These are phyloP conservation scores for Pachyuromys duprasi DNA, from an alignment of 2,797 vertebrate genomes.

Conservation along the genomic window DNA sequence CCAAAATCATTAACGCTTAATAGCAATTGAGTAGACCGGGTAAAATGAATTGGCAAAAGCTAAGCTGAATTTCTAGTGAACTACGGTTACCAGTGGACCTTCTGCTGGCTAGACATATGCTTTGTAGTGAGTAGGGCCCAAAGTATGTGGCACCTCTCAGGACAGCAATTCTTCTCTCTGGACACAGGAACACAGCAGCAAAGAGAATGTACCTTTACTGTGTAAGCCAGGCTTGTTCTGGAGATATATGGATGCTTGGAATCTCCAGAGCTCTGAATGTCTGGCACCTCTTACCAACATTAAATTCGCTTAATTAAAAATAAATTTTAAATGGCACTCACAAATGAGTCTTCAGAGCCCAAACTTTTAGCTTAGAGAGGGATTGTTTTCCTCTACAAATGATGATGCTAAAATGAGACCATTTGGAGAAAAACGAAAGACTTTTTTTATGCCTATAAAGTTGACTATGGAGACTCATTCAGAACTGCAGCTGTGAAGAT, in stretches of 20 bases:
- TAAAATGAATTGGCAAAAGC: slow-evolving; percentile 72
- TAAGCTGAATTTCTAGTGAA: slow-evolving; percentile 44
- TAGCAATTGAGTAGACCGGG: slow-evolving; percentile 63
- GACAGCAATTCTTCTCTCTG: slow-evolving; percentile 57
- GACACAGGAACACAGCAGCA: slow-evolving; percentile 70
- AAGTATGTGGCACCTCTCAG: slow-evolving; percentile 48
- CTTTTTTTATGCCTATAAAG: slow-evolving; percentile 75
- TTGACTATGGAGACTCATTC: slow-evolving; percentile 79
- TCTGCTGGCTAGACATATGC: slow-evolving; percentile 20
- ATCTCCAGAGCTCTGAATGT: slow-evolving; percentile 73
- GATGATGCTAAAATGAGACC: slow-evolving; percentile 78
- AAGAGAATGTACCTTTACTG: slow-evolving; percentile 67
- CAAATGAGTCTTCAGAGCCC: slow-evolving; percentile 79
- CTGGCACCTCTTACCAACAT: slow-evolving; percentile 80
- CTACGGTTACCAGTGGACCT: slow-evolving; percentile 43
- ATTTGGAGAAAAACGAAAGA: slow-evolving; percentile 76
- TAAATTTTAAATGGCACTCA: slow-evolving; percentile 82
- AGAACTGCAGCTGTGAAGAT: slow-evolving; percentile 77
- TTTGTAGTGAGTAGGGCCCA: slow-evolving; percentile 26
- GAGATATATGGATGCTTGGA: slow-evolving; percentile 73
- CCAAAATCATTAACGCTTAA: slow-evolving; percentile 66
- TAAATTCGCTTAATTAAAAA: slow-evolving; percentile 83
- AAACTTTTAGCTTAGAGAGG: slow-evolving; percentile 75
- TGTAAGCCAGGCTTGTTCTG: slow-evolving; percentile 73
- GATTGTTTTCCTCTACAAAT: slow-evolving; percentile 80